These are phyloP conservation scores for Pemphigus obesinymphae DNA, from an alignment of 1,140 invertebrate genomes.

Conservation along the genomic window DNA sequence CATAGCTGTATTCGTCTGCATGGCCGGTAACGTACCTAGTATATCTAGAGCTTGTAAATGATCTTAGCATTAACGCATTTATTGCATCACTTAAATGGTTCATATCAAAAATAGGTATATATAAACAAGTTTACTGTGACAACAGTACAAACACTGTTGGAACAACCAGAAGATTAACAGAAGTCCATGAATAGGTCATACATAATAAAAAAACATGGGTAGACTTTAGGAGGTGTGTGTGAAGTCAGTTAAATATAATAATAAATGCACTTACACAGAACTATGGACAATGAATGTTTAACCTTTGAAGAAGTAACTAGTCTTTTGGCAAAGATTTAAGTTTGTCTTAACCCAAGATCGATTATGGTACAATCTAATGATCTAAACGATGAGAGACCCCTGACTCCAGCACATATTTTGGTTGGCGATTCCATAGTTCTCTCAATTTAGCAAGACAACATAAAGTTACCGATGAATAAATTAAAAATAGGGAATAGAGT, in stretches of 20 bases:
- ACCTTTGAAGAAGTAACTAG: constrained; percentile 48
- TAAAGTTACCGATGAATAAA: constrained; percentile 42
- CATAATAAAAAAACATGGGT: too few relatives aligned
- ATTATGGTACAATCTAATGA: constrained; percentile 48
- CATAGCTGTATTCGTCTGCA: too few relatives aligned
- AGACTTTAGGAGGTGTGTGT: not conserved
- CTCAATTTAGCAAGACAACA: constrained; percentile 9
- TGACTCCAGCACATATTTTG: constrained; percentile 48
- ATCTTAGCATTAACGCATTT: too few relatives aligned
- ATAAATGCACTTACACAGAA: not conserved
- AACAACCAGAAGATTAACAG: too few relatives aligned
- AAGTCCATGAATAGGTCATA: too few relatives aligned
- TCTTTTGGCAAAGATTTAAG: constrained; percentile 48
- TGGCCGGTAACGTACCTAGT: too few relatives aligned
- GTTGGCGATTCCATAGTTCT: constrained; percentile 41
- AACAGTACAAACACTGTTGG: too few relatives aligned
- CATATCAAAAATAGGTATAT: too few relatives aligned
- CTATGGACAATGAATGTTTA: constrained; percentile 40
- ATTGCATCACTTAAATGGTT: too few relatives aligned
- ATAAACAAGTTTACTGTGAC: too few relatives aligned
- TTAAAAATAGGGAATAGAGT: constrained; percentile 42
- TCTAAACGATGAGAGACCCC: constrained; percentile 46
- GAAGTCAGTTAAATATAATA: constrained; percentile 25
- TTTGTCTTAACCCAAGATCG: constrained; percentile 50
- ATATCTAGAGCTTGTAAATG: too few relatives aligned